Percentiles rank a stretch among this genome's conserved stretches.
Evolutionary conservation across 2,113 vertebrate species (phyloP).

Genomic region (Halichoeres trimaculatus): DNA sequence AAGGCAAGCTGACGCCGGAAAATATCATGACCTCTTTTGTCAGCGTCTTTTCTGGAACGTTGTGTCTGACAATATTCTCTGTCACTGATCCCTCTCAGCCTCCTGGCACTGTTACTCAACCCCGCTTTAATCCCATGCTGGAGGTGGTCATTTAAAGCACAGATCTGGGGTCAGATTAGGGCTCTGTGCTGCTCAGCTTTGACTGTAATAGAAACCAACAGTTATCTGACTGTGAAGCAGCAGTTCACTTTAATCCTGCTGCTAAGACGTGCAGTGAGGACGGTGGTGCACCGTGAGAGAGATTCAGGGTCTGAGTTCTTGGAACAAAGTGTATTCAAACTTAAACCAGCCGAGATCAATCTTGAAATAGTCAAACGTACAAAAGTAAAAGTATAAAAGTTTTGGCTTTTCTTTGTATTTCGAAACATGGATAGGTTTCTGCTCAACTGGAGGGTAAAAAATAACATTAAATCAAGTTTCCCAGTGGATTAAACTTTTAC

Average conservation of each 20-base stretch:
- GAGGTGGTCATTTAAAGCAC: constrained; percentile 27
- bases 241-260: constrained; percentile 17
- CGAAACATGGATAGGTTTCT: too few species aligned
- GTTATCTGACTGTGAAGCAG: constrained; percentile 24
- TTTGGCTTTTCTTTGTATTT: too few species aligned
- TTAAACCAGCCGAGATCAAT: too few species aligned
- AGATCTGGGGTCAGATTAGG: constrained; percentile 49
- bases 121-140: constrained; percentile 30
- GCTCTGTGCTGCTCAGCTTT: background rate
- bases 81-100: constrained; percentile 23
- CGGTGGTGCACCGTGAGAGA: background rate
- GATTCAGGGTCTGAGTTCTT: background rate
- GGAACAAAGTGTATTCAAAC: too few species aligned
- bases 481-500: too few species aligned
- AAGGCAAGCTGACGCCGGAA: background rate
- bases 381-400: background rate
- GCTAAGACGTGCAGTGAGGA: constrained; percentile 1
- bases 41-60: background rate
- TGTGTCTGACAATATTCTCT: background rate
- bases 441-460: too few species aligned
- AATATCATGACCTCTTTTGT: background rate
- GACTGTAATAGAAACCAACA: background rate
- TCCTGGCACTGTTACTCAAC: constrained; percentile 50
- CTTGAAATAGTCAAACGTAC: too few species aligned
- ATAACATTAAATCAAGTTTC: too few species aligned